Percentiles rank a stretch among this genome's conserved stretches.
phyloP scores from a whole-genome alignment of 2,797 vertebrate genomes.

The Mormyrops boulengeri region DNA sequence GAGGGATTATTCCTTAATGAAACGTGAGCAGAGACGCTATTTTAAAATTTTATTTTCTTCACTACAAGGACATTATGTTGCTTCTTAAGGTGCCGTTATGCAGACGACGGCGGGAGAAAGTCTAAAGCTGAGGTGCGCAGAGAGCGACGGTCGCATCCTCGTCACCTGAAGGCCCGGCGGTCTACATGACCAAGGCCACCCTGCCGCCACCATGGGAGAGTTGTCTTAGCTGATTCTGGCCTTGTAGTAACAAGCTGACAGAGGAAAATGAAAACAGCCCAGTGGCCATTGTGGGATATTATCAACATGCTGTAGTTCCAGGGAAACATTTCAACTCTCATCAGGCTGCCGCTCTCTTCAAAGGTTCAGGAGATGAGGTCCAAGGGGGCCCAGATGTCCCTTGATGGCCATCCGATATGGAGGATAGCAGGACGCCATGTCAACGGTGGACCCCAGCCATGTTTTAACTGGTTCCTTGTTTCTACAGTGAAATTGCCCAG shows the following conservation, averaged over 20 bases:
- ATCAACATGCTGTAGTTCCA: conserved; percentile 8
- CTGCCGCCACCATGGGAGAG: neutral
- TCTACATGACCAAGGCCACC: neutral
- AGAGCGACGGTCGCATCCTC: neutral
- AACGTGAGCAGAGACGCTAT: conserved; percentile 35
- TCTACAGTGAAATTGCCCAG: neutral
- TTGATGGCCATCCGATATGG: neutral
- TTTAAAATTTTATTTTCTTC: neutral
- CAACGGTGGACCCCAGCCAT: neutral
- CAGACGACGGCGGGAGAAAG: neutral
- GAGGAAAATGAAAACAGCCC: conserved; percentile 4
- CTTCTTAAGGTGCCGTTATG: neutral
- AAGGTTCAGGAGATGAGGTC: neutral
- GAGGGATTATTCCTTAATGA: conserved; percentile 53
- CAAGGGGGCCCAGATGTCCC: neutral
- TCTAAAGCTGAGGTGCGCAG: too few relatives aligned
- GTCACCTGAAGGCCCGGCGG: neutral
- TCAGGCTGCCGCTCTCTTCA: conserved; percentile 3
- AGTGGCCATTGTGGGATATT: neutral
- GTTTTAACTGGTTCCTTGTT: neutral
- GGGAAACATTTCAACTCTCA: neutral
- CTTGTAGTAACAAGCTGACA: conserved; percentile 17
- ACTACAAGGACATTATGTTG: neutral
- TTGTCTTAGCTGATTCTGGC: conserved; percentile 16
- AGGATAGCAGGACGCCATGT: neutral